These are phyloP conservation scores for Corydoras maculifer DNA, from an alignment of 2,113 vertebrate species.

Conservation along the genomic window DNA sequence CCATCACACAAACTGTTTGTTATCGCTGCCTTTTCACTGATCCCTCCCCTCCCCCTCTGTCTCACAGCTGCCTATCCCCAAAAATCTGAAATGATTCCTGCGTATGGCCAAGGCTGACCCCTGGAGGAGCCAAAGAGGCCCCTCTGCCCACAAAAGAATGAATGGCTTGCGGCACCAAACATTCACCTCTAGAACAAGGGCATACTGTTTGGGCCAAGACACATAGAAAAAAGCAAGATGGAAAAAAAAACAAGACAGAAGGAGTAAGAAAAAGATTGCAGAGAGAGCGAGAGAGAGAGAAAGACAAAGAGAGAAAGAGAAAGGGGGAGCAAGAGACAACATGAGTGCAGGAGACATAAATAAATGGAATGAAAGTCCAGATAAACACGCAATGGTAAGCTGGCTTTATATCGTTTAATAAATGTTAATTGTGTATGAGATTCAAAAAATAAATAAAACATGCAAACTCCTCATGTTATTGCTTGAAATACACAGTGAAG, in stretches of 20 bases:
- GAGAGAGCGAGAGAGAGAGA: no score
- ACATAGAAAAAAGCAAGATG: no score
- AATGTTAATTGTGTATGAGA: not conserved
- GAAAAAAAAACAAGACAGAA: no score
- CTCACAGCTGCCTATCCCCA: slow-evolving; percentile 29
- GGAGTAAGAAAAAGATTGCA: no score
- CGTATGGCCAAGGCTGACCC: slow-evolving; percentile 67
- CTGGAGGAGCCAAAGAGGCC: slow-evolving; percentile 51
- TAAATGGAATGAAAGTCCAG: no score
- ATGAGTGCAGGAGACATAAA: no score
- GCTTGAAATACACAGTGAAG: no score
- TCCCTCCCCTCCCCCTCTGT: slow-evolving; percentile 29
- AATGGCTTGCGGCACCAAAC: slow-evolving; percentile 66
- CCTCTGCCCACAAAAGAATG: slow-evolving; percentile 62
- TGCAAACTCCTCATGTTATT: no score
- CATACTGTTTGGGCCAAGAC: slow-evolving; percentile 57
- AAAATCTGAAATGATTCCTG: slow-evolving; percentile 59
- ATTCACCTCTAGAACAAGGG: slow-evolving; percentile 70
- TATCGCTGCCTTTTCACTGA: slow-evolving; percentile 35
- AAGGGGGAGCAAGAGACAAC: no score
- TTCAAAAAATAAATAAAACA: not conserved
- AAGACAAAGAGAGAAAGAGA: no score
- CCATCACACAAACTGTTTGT: slow-evolving; percentile 36
- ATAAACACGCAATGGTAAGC: no score
- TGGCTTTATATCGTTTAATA: no score